A percentile compares a stretch with the other conserved stretches of the same genome.
Evolutionary conservation across 30 jellyfish, hydroid and myxozoan species (phyloP).

Genomic region (Mastigias papua): DNA sequence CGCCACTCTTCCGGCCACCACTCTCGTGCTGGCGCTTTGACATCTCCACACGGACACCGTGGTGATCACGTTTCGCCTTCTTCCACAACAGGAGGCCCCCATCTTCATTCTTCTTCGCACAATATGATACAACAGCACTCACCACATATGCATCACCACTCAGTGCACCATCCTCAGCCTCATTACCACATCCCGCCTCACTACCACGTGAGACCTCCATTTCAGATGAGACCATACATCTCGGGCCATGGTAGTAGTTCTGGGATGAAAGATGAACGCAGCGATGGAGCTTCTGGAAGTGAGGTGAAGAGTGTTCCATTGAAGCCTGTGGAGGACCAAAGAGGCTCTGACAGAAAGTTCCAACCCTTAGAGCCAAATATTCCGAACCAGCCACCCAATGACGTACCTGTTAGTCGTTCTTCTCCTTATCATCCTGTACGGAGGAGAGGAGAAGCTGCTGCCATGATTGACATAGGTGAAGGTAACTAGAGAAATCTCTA

Average conservation of each 20-base stretch:
- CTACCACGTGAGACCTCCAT: slow-evolving; percentile 65
- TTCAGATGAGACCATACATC: slow-evolving; percentile 63
- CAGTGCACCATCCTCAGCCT: slow-evolving; percentile 86
- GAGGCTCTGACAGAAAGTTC: slow-evolving; percentile 45
- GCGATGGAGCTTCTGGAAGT: slow-evolving; percentile 52
- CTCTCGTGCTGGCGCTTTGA: slow-evolving; percentile 53
- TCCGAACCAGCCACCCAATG: slow-evolving; percentile 52
- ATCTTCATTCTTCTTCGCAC: slow-evolving; percentile 53
- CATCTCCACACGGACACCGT: slow-evolving; percentile 68
- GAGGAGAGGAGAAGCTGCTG: slow-evolving; percentile 99
- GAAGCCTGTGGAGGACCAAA: slow-evolving; percentile 36
- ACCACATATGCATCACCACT: slow-evolving; percentile 75
- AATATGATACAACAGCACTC: slow-evolving; percentile 62
- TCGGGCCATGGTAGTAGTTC: slow-evolving; percentile 36
- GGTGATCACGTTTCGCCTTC: slow-evolving; percentile 67
- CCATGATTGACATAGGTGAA: slow-evolving; percentile 98
- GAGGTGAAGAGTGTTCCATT: slow-evolving; percentile 17
- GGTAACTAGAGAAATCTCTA: slow-evolving; percentile 55
- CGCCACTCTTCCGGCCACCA: slow-evolving; percentile 56
- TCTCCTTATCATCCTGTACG: slow-evolving; percentile 95
- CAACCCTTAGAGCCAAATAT: slow-evolving; percentile 51
- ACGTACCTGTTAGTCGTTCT: slow-evolving; percentile 34
- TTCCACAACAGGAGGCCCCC: slow-evolving; percentile 40
- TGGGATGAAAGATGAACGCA: slow-evolving; percentile 36
- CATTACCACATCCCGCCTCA: slow-evolving; percentile 77